phyloP scores from a whole-genome alignment of 1,140 invertebrate species.

The Monochamus saltuarius region DNA sequence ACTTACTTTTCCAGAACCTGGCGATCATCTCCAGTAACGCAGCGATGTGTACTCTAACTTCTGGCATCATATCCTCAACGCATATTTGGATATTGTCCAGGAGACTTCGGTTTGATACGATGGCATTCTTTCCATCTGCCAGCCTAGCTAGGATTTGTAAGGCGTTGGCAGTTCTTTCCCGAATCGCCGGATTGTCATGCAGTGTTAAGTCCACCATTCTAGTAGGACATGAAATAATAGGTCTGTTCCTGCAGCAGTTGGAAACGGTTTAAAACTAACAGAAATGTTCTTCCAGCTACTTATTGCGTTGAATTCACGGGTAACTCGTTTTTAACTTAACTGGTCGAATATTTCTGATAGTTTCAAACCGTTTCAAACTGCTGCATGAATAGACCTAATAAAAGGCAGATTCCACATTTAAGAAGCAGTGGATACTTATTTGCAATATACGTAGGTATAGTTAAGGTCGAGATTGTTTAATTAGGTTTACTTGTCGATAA shows the following conservation, averaged over 20 bases:
- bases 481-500: conserved; percentile 37
- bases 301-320: too few species aligned
- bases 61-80: conserved; percentile 28
- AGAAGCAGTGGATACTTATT: background rate
- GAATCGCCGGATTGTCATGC: conserved; percentile 32
- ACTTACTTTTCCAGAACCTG: conserved; percentile 32
- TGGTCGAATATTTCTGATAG: too few species aligned
- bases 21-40: conserved; percentile 35
- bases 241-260: background rate
- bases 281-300: too few species aligned
- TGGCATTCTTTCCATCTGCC: conserved; percentile 37
- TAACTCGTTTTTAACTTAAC: too few species aligned
- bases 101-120: conserved; percentile 33
- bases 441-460: background rate
- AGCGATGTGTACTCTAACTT: conserved; percentile 38
- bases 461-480: background rate
- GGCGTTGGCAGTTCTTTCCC: conserved; percentile 36
- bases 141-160: conserved; percentile 36
- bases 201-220: conserved; percentile 39
- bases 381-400: background rate
- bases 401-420: background rate
- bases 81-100: conserved; percentile 34
- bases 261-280: too few species aligned
- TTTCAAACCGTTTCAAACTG: too few species aligned
- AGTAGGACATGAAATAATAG: background rate